Conservation (phyloP, 2,888 invertebrate genomes). For the Ichneumoninae sp. region DNA sequence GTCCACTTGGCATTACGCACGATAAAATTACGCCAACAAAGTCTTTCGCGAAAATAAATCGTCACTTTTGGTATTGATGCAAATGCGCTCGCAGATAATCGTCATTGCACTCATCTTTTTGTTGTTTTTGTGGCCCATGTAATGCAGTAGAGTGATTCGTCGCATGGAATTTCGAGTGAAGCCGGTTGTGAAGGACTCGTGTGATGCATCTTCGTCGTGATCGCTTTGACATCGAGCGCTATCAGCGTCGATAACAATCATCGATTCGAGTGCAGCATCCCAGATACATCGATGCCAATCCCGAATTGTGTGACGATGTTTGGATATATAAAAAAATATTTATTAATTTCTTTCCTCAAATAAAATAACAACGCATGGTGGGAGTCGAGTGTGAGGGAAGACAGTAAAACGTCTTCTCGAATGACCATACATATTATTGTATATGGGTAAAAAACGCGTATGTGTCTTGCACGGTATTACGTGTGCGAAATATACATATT, state of each 20-base stretch:
- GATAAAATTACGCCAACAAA: conserved; percentile 38
- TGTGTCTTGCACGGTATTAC: conserved; percentile 22
- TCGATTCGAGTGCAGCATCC: conserved; percentile 35
- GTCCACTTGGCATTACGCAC: background rate
- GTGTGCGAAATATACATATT: conserved; percentile 21
- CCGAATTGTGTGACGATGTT: conserved; percentile 18
- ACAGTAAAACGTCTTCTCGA: conserved; percentile 53
- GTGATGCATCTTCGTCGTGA: conserved; percentile 31
- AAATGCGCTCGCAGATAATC: conserved; percentile 2
- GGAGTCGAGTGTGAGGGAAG: conserved; percentile 29
- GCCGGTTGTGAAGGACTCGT: background rate
- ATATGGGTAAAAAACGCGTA: background rate
- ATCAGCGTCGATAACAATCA: conserved; percentile 40
- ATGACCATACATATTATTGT: conserved; percentile 21
- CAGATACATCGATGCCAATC: conserved; percentile 27
- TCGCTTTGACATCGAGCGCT: conserved; percentile 30
- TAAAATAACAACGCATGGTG: conserved; percentile 54
- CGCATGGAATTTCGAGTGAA: conserved; percentile 29
- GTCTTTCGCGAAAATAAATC: background rate
- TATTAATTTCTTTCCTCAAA: background rate
- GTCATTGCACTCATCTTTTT: background rate
- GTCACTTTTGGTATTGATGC: background rate
- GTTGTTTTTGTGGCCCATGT: background rate
- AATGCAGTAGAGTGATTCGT: conserved; percentile 19
- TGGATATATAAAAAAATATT: conserved; percentile 26